phyloP scores from a whole-genome alignment of 2,888 invertebrate species.

The Argyra leucocephala region DNA sequence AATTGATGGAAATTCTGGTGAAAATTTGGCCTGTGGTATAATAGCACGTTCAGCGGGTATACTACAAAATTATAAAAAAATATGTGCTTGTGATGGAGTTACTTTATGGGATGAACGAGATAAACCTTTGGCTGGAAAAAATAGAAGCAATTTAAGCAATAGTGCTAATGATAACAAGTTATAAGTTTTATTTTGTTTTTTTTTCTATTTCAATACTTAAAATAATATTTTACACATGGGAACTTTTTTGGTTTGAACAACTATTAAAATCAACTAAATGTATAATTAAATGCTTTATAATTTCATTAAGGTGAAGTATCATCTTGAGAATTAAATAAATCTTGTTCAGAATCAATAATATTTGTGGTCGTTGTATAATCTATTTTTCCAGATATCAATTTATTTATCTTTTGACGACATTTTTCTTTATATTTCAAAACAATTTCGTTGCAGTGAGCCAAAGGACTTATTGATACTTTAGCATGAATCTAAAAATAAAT shows the following conservation, averaged over 20 bases:
- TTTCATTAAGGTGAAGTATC: not conserved
- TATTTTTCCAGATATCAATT: slow-evolving; percentile 22
- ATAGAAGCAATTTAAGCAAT: slow-evolving; percentile 30
- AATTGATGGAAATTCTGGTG: slow-evolving; percentile 55
- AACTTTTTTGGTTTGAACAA: too few relatives aligned
- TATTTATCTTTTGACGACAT: slow-evolving; percentile 28
- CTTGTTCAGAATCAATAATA: slow-evolving; percentile 21
- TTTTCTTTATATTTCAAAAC: slow-evolving; percentile 35
- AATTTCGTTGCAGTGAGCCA: slow-evolving; percentile 34
- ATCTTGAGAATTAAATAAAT: slow-evolving; percentile 16
- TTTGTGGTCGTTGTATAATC: slow-evolving; percentile 23
- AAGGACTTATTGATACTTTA: slow-evolving; percentile 34
- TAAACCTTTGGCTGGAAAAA: slow-evolving; percentile 44
- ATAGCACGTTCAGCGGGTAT: slow-evolving; percentile 82
- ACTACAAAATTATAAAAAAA: slow-evolving; percentile 74
- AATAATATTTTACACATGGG: too few relatives aligned
- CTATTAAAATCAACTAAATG: too few relatives aligned
- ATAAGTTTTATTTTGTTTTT: not conserved
- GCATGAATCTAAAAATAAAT: slow-evolving; percentile 32
- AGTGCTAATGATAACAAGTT: not conserved
- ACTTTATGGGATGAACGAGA: slow-evolving; percentile 80
- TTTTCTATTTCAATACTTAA: not conserved
- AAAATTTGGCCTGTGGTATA: slow-evolving; percentile 72
- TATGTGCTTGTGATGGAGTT: slow-evolving; percentile 84
- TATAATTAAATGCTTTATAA: too few relatives aligned